Percentiles rank a stretch among this genome's conserved stretches.
These are phyloP conservation scores for Argynnis bischoffii DNA, from an alignment of 2,888 invertebrate genomes.

Conservation along the genomic window DNA sequence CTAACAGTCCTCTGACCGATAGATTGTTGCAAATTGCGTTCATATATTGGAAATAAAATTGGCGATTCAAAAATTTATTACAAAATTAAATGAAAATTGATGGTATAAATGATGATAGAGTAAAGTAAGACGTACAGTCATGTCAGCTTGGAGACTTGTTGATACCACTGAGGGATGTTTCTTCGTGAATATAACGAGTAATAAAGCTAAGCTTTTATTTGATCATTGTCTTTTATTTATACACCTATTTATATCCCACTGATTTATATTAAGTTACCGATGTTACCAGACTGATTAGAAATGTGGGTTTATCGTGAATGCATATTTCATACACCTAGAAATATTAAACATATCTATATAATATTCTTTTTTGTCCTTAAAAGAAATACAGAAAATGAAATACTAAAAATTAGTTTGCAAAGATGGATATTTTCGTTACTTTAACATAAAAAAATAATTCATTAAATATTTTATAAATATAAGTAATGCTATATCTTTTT, in stretches of 20 bases:
- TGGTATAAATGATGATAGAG: constrained; percentile 62
- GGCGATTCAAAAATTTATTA: constrained; percentile 68
- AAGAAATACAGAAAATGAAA: no score
- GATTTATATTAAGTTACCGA: background rate
- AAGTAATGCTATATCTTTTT: no score
- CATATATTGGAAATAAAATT: constrained; percentile 64
- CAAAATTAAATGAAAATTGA: constrained; percentile 52
- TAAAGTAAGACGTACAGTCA: constrained; percentile 64
- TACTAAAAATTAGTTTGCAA: no score
- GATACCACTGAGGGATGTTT: constrained; percentile 79
- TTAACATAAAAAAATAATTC: no score
- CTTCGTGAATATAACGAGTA: constrained; percentile 87
- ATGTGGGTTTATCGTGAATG: no score
- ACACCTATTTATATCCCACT: background rate
- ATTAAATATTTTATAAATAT: no score
- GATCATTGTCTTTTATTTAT: constrained; percentile 74
- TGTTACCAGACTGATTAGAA: background rate
- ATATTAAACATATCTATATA: no score
- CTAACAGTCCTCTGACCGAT: constrained; percentile 44
- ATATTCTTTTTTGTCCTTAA: no score
- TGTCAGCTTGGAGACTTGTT: constrained; percentile 75
- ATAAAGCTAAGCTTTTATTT: constrained; percentile 90
- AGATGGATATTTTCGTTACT: no score
- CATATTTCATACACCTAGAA: no score
- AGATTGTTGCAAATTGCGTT: constrained; percentile 62